phyloP scores from a whole-genome alignment of 2,113 vertebrate genomes.

The Zonotrichia leucophrys region DNA sequence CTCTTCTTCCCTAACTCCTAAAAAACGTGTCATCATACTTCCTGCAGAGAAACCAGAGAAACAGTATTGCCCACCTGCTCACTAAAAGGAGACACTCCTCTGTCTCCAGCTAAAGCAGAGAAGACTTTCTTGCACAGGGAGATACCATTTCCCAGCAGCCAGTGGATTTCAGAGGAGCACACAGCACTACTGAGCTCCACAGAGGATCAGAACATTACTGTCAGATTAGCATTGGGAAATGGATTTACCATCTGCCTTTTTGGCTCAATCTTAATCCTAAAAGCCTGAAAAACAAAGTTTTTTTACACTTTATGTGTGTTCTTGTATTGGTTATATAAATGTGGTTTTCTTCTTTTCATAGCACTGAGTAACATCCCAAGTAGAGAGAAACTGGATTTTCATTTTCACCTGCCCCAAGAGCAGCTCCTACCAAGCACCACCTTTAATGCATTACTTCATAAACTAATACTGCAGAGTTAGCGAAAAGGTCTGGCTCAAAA shows the following conservation, averaged over 20 bases:
- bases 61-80: background rate
- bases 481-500: background rate
- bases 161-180: background rate
- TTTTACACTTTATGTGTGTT: background rate
- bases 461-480: background rate
- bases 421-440: background rate
- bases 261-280: background rate
- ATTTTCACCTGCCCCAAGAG: background rate
- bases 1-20: background rate
- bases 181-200: background rate
- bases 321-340: background rate
- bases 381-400: background rate
- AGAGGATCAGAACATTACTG: background rate
- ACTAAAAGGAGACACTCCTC: background rate
- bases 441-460: background rate
- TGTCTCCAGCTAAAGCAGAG: background rate
- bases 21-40: background rate
- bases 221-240: constrained; percentile 8
- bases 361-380: background rate
- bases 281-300: background rate
- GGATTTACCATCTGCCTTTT: constrained; percentile 26
- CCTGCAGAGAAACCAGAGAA: background rate
- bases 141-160: background rate
- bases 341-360: background rate
- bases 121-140: background rate